These are phyloP conservation scores for Drosophila eohydei DNA, from an alignment of 2,888 invertebrate genomes.

Conservation along the genomic window DNA sequence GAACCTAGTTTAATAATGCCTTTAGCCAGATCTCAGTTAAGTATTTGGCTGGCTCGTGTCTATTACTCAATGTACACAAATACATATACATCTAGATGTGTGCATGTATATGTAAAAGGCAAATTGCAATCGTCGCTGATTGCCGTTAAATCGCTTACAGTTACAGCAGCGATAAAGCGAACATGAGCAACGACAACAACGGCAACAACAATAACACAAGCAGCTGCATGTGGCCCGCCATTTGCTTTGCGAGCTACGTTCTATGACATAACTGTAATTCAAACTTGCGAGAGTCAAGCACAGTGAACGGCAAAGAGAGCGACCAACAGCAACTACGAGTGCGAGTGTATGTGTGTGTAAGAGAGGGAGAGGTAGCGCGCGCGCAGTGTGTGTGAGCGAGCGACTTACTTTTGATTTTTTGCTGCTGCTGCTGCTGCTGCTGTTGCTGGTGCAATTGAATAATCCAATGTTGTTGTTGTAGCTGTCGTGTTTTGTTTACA, in stretches of 20 bases:
- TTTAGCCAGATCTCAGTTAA: slow-evolving; percentile 6
- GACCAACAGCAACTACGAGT: background rate
- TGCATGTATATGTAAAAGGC: slow-evolving; percentile 21
- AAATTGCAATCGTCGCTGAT: slow-evolving; percentile 62
- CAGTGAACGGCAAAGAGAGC: slow-evolving; percentile 29
- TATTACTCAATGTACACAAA: slow-evolving; percentile 65
- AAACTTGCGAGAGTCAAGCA: slow-evolving; percentile 60
- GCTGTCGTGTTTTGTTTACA: slow-evolving; percentile 58
- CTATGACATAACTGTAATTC: slow-evolving; percentile 79
- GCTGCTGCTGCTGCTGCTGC: slow-evolving; percentile 34
- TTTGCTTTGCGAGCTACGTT: slow-evolving; percentile 65
- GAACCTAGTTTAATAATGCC: slow-evolving; percentile 31
- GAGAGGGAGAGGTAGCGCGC: slow-evolving; percentile 29
- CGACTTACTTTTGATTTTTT: slow-evolving; percentile 75
- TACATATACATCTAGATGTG: slow-evolving; percentile 29
- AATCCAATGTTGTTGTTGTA: slow-evolving; percentile 51
- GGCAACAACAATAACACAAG: slow-evolving; percentile 24
- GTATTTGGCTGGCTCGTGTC: slow-evolving; percentile 45
- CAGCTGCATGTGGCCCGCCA: slow-evolving; percentile 49
- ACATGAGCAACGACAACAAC: slow-evolving; percentile 26
- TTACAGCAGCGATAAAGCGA: slow-evolving; percentile 48
- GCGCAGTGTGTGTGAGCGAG: slow-evolving; percentile 40
- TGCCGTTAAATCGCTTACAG: slow-evolving; percentile 61
- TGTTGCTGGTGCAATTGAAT: slow-evolving; percentile 64
- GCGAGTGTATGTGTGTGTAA: slow-evolving; percentile 9